These are phyloP conservation scores for Halisarca cf. caerulea DNA, from an alignment of 37 sponge, comb jelly and placozoan species.

Conservation along the genomic window DNA sequence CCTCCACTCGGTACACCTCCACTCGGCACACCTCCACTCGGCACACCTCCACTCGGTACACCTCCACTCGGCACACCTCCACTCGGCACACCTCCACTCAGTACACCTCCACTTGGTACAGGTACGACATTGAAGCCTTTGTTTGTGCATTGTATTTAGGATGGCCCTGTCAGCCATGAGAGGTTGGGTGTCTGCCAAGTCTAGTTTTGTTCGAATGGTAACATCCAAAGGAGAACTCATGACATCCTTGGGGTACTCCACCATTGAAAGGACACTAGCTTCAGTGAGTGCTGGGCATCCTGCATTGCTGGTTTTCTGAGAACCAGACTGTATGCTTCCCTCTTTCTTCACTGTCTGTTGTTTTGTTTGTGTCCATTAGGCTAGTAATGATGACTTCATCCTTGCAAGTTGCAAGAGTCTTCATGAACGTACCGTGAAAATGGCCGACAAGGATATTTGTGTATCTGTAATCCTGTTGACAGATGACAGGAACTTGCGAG, in stretches of 20 bases:
- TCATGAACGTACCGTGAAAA: constrained; percentile 23
- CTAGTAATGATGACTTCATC: constrained; percentile 82
- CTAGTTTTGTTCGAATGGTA: background rate
- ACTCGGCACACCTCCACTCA: too few relatives aligned
- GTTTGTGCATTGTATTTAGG: too few relatives aligned
- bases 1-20: too few relatives aligned
- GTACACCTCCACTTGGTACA: too few relatives aligned
- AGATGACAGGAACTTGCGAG: constrained; percentile 87
- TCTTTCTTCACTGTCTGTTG: too few relatives aligned
- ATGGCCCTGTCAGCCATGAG: background rate
- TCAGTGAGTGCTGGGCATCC: background rate
- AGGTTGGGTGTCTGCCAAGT: background rate
- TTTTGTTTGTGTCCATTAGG: constrained; percentile 24
- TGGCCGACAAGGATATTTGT: background rate
- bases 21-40: too few relatives aligned
- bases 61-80: too few relatives aligned
- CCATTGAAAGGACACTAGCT: background rate
- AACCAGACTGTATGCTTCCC: too few relatives aligned
- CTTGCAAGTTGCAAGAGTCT: constrained; percentile 57
- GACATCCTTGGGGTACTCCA: background rate
- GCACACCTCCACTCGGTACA: too few relatives aligned
- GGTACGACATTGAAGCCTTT: too few relatives aligned
- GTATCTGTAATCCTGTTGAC: constrained; percentile 75
- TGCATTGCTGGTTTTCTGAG: background rate
- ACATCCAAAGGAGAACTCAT: constrained; percentile 15